A percentile compares a stretch with the other conserved stretches of the same genome.
These are phyloP conservation scores for Ormyrus labotus DNA, from an alignment of 2,888 invertebrate species.

Conservation along the genomic window DNA sequence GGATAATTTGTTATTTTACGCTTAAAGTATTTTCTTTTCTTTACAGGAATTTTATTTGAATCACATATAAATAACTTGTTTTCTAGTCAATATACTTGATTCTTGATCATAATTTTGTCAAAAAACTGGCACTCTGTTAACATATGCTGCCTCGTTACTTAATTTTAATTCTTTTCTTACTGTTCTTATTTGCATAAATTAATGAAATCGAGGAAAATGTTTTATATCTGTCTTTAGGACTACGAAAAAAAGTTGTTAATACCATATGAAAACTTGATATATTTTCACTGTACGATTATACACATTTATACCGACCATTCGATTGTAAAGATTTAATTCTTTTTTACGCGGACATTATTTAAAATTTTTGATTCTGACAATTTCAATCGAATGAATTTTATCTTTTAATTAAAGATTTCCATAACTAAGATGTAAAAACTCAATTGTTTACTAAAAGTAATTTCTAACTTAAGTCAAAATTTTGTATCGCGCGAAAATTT, in stretches of 20 bases:
- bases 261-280: constrained; percentile 14
- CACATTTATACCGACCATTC: constrained; percentile 24
- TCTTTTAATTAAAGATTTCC: neutral
- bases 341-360: neutral
- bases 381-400: constrained; percentile 13
- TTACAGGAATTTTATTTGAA: constrained; percentile 19
- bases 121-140: constrained; percentile 12
- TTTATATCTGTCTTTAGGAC: constrained; percentile 18
- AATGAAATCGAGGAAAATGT: constrained; percentile 16
- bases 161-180: constrained; percentile 32
- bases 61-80: constrained; percentile 19
- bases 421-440: too few species aligned
- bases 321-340: constrained; percentile 35
- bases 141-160: constrained; percentile 27
- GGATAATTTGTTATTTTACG: constrained; percentile 45
- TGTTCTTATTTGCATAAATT: constrained; percentile 40
- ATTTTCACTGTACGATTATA: constrained; percentile 28
- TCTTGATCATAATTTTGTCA: constrained; percentile 15
- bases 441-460: too few species aligned
- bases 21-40: constrained; percentile 29
- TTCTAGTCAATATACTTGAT: constrained; percentile 50
- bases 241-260: constrained; percentile 40
- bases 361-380: neutral
- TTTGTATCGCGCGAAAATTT: constrained; percentile 39
- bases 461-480: neutral